phyloP scores from a whole-genome alignment of 2,113 vertebrate species.

The Anarrhichthys ocellatus region DNA sequence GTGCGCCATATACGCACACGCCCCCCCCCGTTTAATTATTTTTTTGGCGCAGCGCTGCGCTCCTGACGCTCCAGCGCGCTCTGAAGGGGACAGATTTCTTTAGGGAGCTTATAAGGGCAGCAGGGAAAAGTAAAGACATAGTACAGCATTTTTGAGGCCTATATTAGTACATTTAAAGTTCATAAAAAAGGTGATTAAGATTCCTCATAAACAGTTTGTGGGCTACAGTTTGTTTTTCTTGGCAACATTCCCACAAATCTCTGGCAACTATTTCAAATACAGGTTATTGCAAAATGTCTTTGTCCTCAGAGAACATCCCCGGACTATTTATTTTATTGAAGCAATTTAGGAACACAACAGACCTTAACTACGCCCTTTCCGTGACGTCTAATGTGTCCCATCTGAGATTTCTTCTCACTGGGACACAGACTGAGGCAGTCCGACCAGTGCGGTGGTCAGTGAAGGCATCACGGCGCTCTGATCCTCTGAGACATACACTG shows the following conservation, averaged over 20 bases:
- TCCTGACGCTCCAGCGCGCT: slow-evolving; percentile 49
- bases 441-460: background rate
- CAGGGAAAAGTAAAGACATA: background rate
- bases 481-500: background rate
- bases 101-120: background rate
- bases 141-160: background rate
- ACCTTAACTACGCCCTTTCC: slow-evolving; percentile 53
- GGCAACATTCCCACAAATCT: background rate
- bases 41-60: slow-evolving; percentile 50
- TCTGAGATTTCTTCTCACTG: background rate
- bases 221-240: background rate
- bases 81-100: background rate
- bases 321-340: slow-evolving; percentile 52
- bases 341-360: slow-evolving; percentile 58
- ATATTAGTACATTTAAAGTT: background rate
- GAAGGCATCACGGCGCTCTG: slow-evolving; percentile 29
- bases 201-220: background rate
- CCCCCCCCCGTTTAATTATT: slow-evolving; percentile 13
- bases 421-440: background rate
- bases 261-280: background rate
- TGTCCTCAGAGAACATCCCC: background rate
- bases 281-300: background rate
- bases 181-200: background rate
- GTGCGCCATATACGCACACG: slow-evolving; percentile 53
- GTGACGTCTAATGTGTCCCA: slow-evolving; percentile 45